Evolutionary conservation across 2,888 invertebrate species (phyloP).

Genomic region (Arge pagana): DNA sequence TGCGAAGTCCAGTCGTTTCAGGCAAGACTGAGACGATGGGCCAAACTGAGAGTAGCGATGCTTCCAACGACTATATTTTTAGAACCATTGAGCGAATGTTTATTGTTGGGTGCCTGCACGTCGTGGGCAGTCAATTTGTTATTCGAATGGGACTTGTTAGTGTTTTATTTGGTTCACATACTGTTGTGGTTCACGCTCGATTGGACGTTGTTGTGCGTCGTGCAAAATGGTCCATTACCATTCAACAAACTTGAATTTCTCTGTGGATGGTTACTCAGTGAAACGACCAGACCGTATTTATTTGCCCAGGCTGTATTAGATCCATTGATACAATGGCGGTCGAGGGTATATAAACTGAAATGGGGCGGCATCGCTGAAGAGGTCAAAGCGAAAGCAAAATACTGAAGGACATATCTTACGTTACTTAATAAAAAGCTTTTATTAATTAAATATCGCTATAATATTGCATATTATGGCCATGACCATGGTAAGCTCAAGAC

Average conservation of each 20-base stretch:
- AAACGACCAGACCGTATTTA: constrained; percentile 86
- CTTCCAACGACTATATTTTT: constrained; percentile 87
- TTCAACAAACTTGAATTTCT: constrained; percentile 95
- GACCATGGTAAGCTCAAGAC: constrained; percentile 26
- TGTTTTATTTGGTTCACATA: constrained; percentile 91
- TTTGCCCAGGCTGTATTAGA: constrained; percentile 85
- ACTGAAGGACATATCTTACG: constrained; percentile 51
- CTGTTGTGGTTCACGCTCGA: constrained; percentile 95
- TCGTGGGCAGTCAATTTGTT: constrained; percentile 85
- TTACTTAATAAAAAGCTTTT: constrained; percentile 4
- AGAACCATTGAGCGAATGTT: constrained; percentile 95
- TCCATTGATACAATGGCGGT: constrained; percentile 92
- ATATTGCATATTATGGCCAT: constrained; percentile 25
- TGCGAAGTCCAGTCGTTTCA: constrained; percentile 87
- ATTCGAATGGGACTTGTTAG: constrained; percentile 86
- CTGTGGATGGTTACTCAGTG: constrained; percentile 92
- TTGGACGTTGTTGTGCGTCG: constrained; percentile 86
- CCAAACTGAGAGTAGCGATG: constrained; percentile 94
- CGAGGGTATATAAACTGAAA: constrained; percentile 85
- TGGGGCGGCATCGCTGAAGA: constrained; percentile 97
- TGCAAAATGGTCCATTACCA: constrained; percentile 91
- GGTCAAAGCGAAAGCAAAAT: constrained; percentile 75
- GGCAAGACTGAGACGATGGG: constrained; percentile 87
- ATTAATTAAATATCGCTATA: constrained; percentile 20
- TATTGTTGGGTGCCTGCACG: constrained; percentile 89